Base-by-base conservation (phyloP, 2,888 invertebrate species). In the Nemotelus nigrinus region DNA sequence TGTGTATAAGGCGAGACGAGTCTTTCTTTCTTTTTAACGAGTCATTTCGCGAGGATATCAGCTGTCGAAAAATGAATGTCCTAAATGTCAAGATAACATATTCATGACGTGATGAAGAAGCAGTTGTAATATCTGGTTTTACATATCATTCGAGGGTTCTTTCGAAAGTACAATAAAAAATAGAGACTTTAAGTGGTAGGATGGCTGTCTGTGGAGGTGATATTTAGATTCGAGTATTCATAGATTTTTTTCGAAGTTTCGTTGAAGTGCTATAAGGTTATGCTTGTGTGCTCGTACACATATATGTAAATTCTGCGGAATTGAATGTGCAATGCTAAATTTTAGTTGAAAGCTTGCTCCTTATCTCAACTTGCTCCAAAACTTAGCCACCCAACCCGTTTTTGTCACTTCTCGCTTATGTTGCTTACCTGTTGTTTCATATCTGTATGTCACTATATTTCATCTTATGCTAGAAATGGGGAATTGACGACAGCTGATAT, bases 21-120 rank as follows among this genome's bases (percentile, higher is more conserved):
- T n/a, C 41, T 25, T 39, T 7, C 63, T 47, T 25, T 53, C 39
- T 48, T 68, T 70, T 70, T 70, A 70, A 53, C 53, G 55, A 70
- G 53, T 53, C 70, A 70, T 70, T 70, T 47, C 47, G 41, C 41
- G 55, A 43, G 43, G 70, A 53, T 70, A 70, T 70, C 70, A 70
- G 55, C 55, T 70, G 70, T 55, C 70, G 70, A 70, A 70, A 68
- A 70, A 70, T 70, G 70, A 70, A 70, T 70, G 47, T 55, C 25
- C 70, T 55, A 53, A 70, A 70, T 70, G 70, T 43, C 53, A 70
- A 70, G 70, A 70, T 70, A 70, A 70, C 70, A 70, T 70, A 70
- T 70, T 70, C 70, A 70, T 70, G 70, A 53, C 53, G 53, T 55
- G 70, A 55, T 55, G 50, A 47, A 70, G n/a, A 43, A 55, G 70